Conservation (phyloP, 2,797 vertebrate genomes). For the Rhinatrema bivittatum region DNA sequence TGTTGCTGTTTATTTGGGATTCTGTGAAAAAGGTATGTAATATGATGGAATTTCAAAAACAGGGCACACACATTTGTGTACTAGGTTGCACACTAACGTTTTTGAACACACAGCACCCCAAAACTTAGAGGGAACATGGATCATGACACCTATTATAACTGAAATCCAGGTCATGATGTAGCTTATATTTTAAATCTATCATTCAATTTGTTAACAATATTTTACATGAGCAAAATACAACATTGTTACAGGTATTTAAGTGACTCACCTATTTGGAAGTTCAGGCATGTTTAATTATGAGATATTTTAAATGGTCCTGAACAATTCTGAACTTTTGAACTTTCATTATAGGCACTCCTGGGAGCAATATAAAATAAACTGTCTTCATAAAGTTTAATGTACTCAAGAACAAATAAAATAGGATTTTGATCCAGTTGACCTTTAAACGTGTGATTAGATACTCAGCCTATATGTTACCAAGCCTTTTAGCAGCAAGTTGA, state of each 20-base stretch:
- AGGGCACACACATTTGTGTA: no score
- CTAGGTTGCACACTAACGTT: no score
- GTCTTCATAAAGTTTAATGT: not conserved
- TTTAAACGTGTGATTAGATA: not conserved
- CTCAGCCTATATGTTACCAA: not conserved
- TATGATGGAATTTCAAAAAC: no score
- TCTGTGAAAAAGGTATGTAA: no score
- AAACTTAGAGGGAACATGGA: no score
- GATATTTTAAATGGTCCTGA: not conserved
- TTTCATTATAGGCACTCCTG: not conserved
- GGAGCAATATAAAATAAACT: not conserved
- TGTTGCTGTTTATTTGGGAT: no score
- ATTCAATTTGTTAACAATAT: no score
- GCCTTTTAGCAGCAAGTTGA: not conserved
- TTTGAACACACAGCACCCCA: no score
- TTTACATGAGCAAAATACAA: no score
- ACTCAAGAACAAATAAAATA: not conserved
- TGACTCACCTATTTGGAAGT: not conserved
- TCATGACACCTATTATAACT: no score
- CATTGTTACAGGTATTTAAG: conserved; percentile 2
- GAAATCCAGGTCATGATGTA: no score
- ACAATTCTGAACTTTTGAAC: not conserved
- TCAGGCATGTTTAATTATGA: not conserved
- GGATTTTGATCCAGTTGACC: not conserved
- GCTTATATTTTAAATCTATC: no score